phyloP scores from a whole-genome alignment of 2,888 invertebrate species.

The Diplolepis rosae region DNA sequence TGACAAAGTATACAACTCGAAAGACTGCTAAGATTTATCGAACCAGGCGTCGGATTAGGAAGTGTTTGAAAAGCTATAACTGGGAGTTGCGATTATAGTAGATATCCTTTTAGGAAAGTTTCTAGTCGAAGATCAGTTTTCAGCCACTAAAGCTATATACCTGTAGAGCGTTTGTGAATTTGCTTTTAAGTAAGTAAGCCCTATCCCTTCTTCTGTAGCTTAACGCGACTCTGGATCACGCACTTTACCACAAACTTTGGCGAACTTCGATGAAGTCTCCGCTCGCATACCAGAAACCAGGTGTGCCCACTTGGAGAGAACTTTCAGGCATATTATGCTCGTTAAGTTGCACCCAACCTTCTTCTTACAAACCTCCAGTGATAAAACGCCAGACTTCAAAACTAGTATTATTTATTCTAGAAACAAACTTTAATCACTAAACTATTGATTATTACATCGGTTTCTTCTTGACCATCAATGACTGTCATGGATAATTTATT shows the following conservation, averaged over 20 bases:
- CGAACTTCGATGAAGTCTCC: slow-evolving; percentile 32
- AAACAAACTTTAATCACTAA: not conserved
- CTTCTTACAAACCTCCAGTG: not conserved
- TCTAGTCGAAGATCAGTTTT: slow-evolving; percentile 22
- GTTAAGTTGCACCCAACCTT: slow-evolving; percentile 53
- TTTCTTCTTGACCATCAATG: too few relatives aligned
- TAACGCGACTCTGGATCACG: slow-evolving; percentile 51
- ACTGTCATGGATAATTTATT: too few relatives aligned
- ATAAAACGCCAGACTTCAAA: slow-evolving; percentile 19
- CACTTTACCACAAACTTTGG: slow-evolving; percentile 55
- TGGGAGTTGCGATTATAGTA: not conserved
- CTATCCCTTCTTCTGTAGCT: slow-evolving; percentile 46
- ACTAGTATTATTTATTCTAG: not conserved
- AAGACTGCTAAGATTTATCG: not conserved
- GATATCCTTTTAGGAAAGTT: not conserved
- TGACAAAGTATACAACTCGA: not conserved
- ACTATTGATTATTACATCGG: too few relatives aligned
- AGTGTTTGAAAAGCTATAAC: not conserved
- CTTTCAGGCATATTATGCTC: slow-evolving; percentile 65
- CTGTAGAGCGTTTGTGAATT: slow-evolving; percentile 21
- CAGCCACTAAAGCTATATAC: slow-evolving; percentile 9
- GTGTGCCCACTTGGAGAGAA: slow-evolving; percentile 53
- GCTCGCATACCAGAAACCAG: slow-evolving; percentile 46
- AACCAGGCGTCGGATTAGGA: not conserved
- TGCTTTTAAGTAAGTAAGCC: slow-evolving; percentile 40